Evolutionary conservation across 2,888 invertebrate species (phyloP).

Genomic region (Rapana venosa): DNA sequence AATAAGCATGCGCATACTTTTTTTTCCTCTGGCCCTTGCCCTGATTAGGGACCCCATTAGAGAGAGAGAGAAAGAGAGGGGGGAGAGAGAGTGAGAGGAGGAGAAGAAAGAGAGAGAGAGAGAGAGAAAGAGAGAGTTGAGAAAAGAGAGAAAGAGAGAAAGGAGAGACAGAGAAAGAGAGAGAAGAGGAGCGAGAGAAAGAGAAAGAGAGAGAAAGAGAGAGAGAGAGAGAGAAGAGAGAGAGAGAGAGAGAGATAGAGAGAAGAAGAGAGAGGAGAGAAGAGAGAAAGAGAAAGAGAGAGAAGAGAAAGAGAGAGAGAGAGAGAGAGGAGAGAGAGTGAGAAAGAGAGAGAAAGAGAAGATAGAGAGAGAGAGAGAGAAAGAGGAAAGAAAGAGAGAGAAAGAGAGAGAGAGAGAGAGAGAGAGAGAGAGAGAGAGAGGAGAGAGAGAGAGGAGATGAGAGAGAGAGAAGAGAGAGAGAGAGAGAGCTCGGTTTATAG

Average conservation of each 20-base stretch:
- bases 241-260: not conserved
- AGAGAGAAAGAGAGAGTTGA: conserved; percentile 40
- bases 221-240: not conserved
- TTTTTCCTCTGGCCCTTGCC: no score
- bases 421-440: no score
- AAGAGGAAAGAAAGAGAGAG: no score
- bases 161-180: not conserved
- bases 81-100: not conserved
- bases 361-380: no score
- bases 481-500: no score
- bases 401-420: no score
- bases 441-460: no score
- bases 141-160: conserved; percentile 16
- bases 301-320: not conserved
- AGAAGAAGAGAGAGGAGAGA: not conserved
- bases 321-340: not conserved
- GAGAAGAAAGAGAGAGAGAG: conserved; percentile 37
- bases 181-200: not conserved
- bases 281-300: not conserved
- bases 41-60: not conserved
- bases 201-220: not conserved
- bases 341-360: not conserved
- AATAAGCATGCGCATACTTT: no score
- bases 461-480: no score
- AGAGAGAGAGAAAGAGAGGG: conserved; percentile 1